A percentile compares a stretch with the other conserved stretches of the same genome.
Conservation (phyloP, 2,888 invertebrate species). For the Drosophila anomelani region DNA sequence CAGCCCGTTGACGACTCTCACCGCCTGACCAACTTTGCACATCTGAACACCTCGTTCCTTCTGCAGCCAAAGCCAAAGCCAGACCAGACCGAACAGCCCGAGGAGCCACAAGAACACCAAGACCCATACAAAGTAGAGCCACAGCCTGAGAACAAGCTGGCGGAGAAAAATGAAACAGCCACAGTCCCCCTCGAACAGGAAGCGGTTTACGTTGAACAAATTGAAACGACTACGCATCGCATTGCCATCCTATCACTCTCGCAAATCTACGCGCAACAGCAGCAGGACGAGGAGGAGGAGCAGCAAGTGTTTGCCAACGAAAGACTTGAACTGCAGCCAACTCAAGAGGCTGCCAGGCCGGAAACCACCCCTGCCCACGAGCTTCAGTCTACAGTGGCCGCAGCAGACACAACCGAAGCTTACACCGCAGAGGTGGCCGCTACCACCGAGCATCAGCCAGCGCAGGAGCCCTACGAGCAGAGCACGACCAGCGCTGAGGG, state of each 20-base stretch:
- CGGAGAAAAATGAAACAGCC: conserved; percentile 42
- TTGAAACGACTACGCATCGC: conserved; percentile 60
- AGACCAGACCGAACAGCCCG: background rate
- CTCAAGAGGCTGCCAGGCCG: conserved; percentile 41
- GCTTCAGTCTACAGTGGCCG: background rate
- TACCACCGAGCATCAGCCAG: conserved; percentile 36
- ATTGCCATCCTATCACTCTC: conserved; percentile 66
- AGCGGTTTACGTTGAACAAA: conserved; percentile 37
- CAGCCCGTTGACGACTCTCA: conserved; percentile 52
- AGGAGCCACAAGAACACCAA: conserved; percentile 19
- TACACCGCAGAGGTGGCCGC: conserved; percentile 6
- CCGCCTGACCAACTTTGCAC: conserved; percentile 81
- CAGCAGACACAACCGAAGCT: conserved; percentile 28
- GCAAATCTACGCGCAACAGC: conserved; percentile 73
- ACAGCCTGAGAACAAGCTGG: conserved; percentile 20
- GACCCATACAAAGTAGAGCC: conserved; percentile 8
- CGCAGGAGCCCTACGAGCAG: conserved; percentile 39
- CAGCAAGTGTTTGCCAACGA: conserved; percentile 60
- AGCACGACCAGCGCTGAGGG: conserved; percentile 46
- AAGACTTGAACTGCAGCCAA: conserved; percentile 45
- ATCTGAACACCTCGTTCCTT: conserved; percentile 80
- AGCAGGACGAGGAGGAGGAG: conserved; percentile 66
- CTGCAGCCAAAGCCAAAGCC: conserved; percentile 46
- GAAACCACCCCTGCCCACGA: conserved; percentile 39
- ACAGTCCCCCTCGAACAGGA: conserved; percentile 57